These are phyloP conservation scores for Zhuqinia jingwanae DNA, from an alignment of 2,888 invertebrate genomes.

Conservation along the genomic window DNA sequence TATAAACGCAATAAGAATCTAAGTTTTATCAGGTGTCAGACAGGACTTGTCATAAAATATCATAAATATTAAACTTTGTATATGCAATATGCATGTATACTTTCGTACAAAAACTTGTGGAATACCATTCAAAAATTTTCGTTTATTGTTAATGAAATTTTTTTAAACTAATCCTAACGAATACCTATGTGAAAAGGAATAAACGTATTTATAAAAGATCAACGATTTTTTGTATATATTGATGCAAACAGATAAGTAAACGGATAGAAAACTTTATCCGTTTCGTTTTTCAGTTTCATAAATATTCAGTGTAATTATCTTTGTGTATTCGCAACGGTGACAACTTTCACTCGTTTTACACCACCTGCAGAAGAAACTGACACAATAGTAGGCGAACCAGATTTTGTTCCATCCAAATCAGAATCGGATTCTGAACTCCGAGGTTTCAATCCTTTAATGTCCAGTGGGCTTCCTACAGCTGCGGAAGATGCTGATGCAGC, in stretches of 20 bases:
- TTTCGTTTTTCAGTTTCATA: not conserved
- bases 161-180: too few species aligned
- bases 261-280: not conserved
- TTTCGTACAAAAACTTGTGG: slow-evolving; percentile 18
- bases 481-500: slow-evolving; percentile 30
- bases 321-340: slow-evolving; percentile 63
- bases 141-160: too few species aligned
- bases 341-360: slow-evolving; percentile 71
- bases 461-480: slow-evolving; percentile 52
- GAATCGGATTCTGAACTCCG: slow-evolving; percentile 63
- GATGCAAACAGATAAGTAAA: not conserved
- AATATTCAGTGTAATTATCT: slow-evolving; percentile 44
- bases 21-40: slow-evolving; percentile 3
- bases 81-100: not conserved
- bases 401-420: slow-evolving; percentile 51
- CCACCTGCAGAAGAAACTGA: slow-evolving; percentile 66
- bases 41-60: slow-evolving; percentile 17
- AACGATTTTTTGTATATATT: slow-evolving; percentile 1
- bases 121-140: not conserved
- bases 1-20: slow-evolving; percentile 14
- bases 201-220: slow-evolving; percentile 32
- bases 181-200: not conserved
- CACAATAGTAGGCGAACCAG: slow-evolving; percentile 66
- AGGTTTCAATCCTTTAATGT: slow-evolving; percentile 59
- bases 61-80: slow-evolving; percentile 15